phyloP scores from a whole-genome alignment of 2,888 invertebrate genomes.

The Cheilosia vernalis region DNA sequence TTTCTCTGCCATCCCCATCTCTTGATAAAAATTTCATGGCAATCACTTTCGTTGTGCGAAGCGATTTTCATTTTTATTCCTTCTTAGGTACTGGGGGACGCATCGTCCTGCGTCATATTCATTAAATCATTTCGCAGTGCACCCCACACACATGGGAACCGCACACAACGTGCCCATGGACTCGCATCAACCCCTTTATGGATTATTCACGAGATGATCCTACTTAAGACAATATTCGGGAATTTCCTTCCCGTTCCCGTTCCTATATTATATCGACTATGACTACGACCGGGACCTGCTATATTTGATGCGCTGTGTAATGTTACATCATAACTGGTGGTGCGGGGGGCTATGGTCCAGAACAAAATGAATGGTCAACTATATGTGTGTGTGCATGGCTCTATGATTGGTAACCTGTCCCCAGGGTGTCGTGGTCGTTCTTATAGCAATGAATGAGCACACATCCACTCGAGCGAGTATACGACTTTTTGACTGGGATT shows the following conservation, averaged over 20 bases:
- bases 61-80: slow-evolving; percentile 58
- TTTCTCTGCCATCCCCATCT: not conserved
- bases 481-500: slow-evolving; percentile 34
- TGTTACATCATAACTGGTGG: slow-evolving; percentile 67
- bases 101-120: slow-evolving; percentile 62
- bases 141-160: slow-evolving; percentile 43
- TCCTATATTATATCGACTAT: slow-evolving; percentile 14
- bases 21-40: slow-evolving; percentile 72
- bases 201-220: slow-evolving; percentile 75
- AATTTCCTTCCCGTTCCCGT: slow-evolving; percentile 20
- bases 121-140: slow-evolving; percentile 73
- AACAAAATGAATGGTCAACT: slow-evolving; percentile 62
- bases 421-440: slow-evolving; percentile 73
- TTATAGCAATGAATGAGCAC: slow-evolving; percentile 60
- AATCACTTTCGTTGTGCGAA: slow-evolving; percentile 71
- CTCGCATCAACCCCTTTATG: slow-evolving; percentile 71
- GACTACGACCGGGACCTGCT: slow-evolving; percentile 44
- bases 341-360: slow-evolving; percentile 28
- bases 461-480: slow-evolving; percentile 31
- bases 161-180: not conserved
- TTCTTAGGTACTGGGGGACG: slow-evolving; percentile 8
- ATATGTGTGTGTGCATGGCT: slow-evolving; percentile 53
- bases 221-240: slow-evolving; percentile 70
- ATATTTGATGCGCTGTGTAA: slow-evolving; percentile 70
- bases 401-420: slow-evolving; percentile 75